Evolutionary conservation across 2,113 vertebrate genomes (phyloP).

Genomic region (Paraplagusia blochii): DNA sequence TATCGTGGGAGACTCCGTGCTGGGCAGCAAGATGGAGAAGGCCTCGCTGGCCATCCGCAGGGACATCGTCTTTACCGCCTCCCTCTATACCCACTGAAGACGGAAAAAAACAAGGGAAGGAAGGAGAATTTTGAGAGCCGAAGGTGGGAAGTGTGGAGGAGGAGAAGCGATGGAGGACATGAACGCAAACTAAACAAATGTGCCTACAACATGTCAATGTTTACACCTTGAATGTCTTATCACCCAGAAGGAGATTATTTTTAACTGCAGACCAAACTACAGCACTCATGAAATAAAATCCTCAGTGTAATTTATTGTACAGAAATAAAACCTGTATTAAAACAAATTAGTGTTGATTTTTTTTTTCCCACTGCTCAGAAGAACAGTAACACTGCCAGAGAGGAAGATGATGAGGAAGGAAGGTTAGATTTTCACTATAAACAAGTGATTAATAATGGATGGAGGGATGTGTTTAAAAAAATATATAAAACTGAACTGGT

Average conservation of each 20-base stretch:
- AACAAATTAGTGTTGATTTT: not conserved
- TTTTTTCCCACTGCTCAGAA: not conserved
- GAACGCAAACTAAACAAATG: constrained; percentile 18
- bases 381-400: no score
- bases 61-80: constrained; percentile 92
- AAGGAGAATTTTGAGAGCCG: no score
- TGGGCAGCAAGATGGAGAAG: constrained; percentile 89
- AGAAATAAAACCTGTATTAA: constrained; percentile 56
- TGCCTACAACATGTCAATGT: constrained; percentile 46
- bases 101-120: constrained; percentile 52
- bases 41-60: constrained; percentile 86
- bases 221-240: constrained; percentile 32
- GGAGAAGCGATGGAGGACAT: not conserved
- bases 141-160: not conserved
- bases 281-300: constrained; percentile 7
- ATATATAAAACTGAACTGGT: no score
- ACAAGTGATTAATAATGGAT: no score
- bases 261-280: constrained; percentile 46
- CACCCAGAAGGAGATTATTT: constrained; percentile 21
- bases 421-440: no score
- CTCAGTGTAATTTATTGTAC: constrained; percentile 68
- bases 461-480: no score
- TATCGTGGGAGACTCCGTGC: constrained; percentile 86
- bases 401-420: no score
- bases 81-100: constrained; percentile 88